phyloP scores from a whole-genome alignment of 2,888 invertebrate genomes.

The Nymphalis polychloros region DNA sequence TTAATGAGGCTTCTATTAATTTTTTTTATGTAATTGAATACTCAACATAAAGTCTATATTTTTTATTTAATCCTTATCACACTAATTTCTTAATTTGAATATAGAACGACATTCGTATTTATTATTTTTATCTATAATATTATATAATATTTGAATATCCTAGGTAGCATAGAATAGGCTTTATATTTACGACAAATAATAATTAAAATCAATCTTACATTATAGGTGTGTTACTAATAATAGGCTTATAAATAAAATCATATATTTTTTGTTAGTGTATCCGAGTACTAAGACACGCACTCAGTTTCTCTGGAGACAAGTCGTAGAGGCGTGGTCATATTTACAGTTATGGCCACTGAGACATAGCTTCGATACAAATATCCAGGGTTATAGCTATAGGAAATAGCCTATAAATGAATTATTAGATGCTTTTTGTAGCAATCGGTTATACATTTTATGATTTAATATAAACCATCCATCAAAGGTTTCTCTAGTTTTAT shows the following conservation, averaged over 20 bases:
- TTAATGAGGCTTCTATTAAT: constrained; percentile 15
- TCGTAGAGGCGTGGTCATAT: constrained; percentile 41
- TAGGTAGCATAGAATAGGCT: too few species aligned
- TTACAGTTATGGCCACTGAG: constrained; percentile 40
- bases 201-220: neutral
- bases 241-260: constrained; percentile 6
- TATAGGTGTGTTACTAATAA: neutral
- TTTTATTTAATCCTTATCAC: neutral
- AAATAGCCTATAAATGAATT: constrained; percentile 23
- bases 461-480: neutral
- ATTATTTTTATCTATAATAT: too few species aligned
- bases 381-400: constrained; percentile 19
- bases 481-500: neutral
- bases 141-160: too few species aligned
- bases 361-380: constrained; percentile 27
- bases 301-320: constrained; percentile 36
- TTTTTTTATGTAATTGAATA: neutral
- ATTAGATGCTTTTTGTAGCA: constrained; percentile 12
- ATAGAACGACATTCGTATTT: neutral
- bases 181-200: neutral
- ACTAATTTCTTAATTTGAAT: neutral
- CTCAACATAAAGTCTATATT: neutral
- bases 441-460: neutral
- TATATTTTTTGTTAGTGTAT: constrained; percentile 26
- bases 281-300: constrained; percentile 33